Base-by-base conservation (phyloP, 2,888 invertebrate genomes). In the Troglohyphantes excavatus region DNA sequence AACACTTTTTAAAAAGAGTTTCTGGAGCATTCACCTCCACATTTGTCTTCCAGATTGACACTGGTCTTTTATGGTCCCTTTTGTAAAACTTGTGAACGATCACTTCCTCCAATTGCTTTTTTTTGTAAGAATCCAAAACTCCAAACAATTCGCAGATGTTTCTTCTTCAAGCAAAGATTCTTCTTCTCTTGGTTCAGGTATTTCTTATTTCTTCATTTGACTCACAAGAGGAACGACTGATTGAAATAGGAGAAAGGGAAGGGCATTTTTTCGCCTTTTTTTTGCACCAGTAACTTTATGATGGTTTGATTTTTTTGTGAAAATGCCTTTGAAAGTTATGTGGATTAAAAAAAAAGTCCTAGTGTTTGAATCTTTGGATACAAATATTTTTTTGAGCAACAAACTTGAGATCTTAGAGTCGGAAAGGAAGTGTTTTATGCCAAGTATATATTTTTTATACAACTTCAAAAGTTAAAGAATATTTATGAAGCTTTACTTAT, bases 191-290 rank as follows among this genome's bases (percentile, higher is more conserved):
- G 46, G 33, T 73, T 27, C 39, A 73, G 46, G 72, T 84, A 84
- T 65, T 84, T 46, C 46, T 84, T 72, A 33, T 26, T 70, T 83
- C 72, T 43, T 70, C 70, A 53, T 53, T 73, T 84, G 53, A 29
- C 68, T 29, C 61, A 61, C n/a, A 70, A 33, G 53, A n/a, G n/a
- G 53, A 53, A n/a, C 17, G 72, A 82, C 39, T 78, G 70, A 70
- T 82, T 82, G 59, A 82, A 82, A 82, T 83, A 19, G 72, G 23
- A 46, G 39, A 72, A 70, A 61, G 61, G 72, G 23, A 61, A 23
- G 61, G 17, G 21, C 33, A 27, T 46, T 73, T 63, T 73, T 83
- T 46, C 21, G n/a, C 33, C 43, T n/a, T 65, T 26, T 78, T 43
- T 81, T 70, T 33, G 29, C 68, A 70, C 46, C 81, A 39, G 26